A percentile compares a stretch with the other conserved stretches of the same genome.
Evolutionary conservation across 1,140 invertebrate species (phyloP).

Genomic region (Pseudachorutes palmiensis): DNA sequence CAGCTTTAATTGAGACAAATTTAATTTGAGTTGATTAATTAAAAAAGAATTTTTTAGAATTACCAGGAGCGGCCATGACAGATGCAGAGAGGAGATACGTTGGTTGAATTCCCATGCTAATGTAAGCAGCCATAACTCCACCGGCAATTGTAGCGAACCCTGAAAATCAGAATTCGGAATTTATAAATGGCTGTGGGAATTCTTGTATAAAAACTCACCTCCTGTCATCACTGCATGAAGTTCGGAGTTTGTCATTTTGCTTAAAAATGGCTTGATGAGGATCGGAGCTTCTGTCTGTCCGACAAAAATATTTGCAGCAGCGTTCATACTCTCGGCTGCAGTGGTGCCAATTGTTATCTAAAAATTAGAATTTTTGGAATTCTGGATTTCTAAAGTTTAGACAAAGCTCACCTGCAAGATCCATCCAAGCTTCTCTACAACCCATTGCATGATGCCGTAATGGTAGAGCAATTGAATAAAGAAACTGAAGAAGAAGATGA

Average conservation of each 20-base stretch:
- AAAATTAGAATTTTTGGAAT: too few species aligned
- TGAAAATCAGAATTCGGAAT: neutral
- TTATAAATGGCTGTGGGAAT: neutral
- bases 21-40: too few species aligned
- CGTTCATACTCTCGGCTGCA: slow-evolving; percentile 80
- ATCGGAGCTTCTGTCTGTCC: slow-evolving; percentile 75
- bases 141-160: slow-evolving; percentile 89
- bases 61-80: slow-evolving; percentile 80
- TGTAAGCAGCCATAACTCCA: slow-evolving; percentile 82
- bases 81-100: slow-evolving; percentile 80
- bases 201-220: slow-evolving; percentile 47
- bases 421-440: slow-evolving; percentile 75
- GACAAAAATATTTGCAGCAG: slow-evolving; percentile 50
- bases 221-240: slow-evolving; percentile 82
- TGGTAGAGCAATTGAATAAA: slow-evolving; percentile 79
- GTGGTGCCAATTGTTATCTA: slow-evolving; percentile 65
- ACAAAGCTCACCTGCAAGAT: slow-evolving; percentile 59
- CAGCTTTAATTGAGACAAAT: slow-evolving; percentile 54
- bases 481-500: slow-evolving; percentile 86
- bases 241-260: slow-evolving; percentile 73
- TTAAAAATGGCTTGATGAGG: slow-evolving; percentile 75
- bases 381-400: too few species aligned
- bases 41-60: too few species aligned
- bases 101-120: slow-evolving; percentile 76
- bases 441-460: slow-evolving; percentile 72